Evolutionary conservation across 2,113 vertebrate genomes (phyloP).

Genomic region (Hypomesus transpacificus): DNA sequence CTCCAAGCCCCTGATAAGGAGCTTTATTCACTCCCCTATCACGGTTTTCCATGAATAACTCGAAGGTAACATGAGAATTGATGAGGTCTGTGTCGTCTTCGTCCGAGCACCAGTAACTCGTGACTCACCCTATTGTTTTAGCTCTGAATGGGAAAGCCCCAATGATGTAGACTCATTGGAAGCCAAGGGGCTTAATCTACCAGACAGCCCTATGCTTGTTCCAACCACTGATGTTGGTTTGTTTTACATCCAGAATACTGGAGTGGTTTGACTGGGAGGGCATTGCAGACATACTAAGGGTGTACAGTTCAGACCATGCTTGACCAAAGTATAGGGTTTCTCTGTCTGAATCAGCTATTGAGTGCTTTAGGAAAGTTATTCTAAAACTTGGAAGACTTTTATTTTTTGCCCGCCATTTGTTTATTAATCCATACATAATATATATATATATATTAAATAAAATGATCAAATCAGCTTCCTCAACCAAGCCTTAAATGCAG

Average conservation of each 20-base stretch:
- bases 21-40: constrained; percentile 6
- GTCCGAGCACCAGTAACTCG: not conserved
- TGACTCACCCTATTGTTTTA: constrained; percentile 23
- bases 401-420: not conserved
- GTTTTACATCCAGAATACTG: not conserved
- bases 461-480: no score
- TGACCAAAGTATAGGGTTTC: not conserved
- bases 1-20: constrained; percentile 9
- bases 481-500: no score
- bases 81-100: constrained; percentile 17
- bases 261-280: not conserved
- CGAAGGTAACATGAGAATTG: constrained; percentile 19
- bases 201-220: not conserved
- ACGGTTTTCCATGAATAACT: constrained; percentile 18
- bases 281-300: not conserved
- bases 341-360: not conserved
- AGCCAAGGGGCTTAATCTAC: not conserved
- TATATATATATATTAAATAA: not conserved
- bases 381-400: not conserved
- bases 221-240: not conserved
- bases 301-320: not conserved
- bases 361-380: constrained; percentile 6
- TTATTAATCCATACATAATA: not conserved
- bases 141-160: constrained; percentile 12
- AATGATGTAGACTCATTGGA: not conserved